These are phyloP conservation scores for Taxidea taxus DNA, from an alignment of 2,113 vertebrate species.

Conservation along the genomic window DNA sequence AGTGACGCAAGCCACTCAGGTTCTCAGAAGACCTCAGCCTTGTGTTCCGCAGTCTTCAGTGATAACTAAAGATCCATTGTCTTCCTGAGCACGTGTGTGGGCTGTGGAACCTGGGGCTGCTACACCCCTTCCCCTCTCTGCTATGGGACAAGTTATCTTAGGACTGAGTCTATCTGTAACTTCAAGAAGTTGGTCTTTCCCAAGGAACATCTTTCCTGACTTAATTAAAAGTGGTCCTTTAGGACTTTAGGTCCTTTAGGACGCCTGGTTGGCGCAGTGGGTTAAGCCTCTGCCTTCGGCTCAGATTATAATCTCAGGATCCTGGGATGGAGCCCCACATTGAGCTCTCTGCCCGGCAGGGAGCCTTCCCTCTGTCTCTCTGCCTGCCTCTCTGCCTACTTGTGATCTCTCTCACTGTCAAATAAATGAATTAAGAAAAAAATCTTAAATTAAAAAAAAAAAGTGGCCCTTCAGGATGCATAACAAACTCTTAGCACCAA, in stretches of 20 bases:
- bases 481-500: background rate
- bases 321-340: no score
- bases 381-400: no score
- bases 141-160: fast-evolving
- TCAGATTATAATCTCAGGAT: no score
- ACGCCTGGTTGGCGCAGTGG: no score
- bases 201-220: background rate
- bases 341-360: no score
- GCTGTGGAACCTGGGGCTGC: fast-evolving
- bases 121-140: background rate
- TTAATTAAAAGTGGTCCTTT: background rate
- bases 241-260: background rate
- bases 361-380: no score
- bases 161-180: background rate
- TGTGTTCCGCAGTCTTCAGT: background rate
- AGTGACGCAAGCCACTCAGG: background rate
- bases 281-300: no score
- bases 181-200: background rate
- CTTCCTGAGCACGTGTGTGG: background rate
- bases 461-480: background rate
- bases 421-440: no score
- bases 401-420: no score
- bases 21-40: background rate
- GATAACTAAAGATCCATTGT: background rate
- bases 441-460: background rate